Base-by-base conservation (phyloP, 2,888 invertebrate genomes). In the Andrena praecox region DNA sequence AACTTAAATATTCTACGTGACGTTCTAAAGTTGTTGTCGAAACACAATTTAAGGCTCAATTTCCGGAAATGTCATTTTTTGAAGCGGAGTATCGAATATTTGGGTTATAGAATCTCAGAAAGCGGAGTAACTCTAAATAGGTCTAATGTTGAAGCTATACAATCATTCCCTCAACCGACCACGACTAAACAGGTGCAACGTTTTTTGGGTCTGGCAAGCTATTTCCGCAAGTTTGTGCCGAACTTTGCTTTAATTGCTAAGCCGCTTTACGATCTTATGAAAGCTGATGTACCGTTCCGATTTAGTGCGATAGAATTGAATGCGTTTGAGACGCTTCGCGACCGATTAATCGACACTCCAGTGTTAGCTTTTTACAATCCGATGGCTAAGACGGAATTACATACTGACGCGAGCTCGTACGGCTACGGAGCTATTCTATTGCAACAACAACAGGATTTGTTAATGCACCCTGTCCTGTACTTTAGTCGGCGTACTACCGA, bases 201-300 rank as follows among this genome's bases (percentile, higher is more conserved):
- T 7, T 82, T 86, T 67, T 24, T 77, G 2, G 52, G 64, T 6
- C 50, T 82, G 20, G 56, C 66, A 10, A 62, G 52, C 2, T 80
- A 76, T 56, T 82, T 82, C 12, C 10, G 67, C 20, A 73, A 80
- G 33, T 80, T 82, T n/a, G 72, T 84, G 12, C 70, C 80, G 1
- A 59, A 77, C 56, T 87, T 80, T 29, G 68, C 64, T 0, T n/a
- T 59, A 2, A 50, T 76, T 10, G 68, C 54, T 29, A 54, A 63
- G 54, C 76, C 85, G 0, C 68, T 84, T 0, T 48, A 60, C 3
- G 48, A 70, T 27, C 31, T 59, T 0, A 16, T 73, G 7, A 67
- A 70, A 54, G 29, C 29, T 3, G 48, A 73, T 56, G 50, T 33
- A 3, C 33, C 31, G 29, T 79, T 79, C 62, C 27, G 60, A 7